Evolutionary conservation across 2,888 invertebrate genomes (phyloP).

Genomic region (Leuctra nigra): DNA sequence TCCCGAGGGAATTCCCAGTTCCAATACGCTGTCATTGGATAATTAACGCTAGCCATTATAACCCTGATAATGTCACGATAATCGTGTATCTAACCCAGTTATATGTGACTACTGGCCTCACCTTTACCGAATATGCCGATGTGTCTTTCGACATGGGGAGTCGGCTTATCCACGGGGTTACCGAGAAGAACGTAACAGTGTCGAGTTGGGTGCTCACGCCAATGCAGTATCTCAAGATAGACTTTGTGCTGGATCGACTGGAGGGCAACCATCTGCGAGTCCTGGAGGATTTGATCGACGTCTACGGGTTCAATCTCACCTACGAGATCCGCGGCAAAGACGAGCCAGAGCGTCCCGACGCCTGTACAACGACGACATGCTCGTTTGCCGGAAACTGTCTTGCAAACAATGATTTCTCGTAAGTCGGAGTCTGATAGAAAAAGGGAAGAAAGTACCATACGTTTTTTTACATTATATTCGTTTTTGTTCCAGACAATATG

Average conservation of each 20-base stretch:
- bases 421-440: conserved; percentile 40
- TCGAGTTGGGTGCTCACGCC: conserved; percentile 51
- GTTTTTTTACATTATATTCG: too few relatives aligned
- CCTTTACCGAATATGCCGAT: conserved; percentile 69
- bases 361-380: conserved; percentile 75
- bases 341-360: conserved; percentile 44
- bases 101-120: conserved; percentile 71
- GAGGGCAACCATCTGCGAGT: conserved; percentile 81
- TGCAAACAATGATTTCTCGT: conserved; percentile 64
- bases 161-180: conserved; percentile 50
- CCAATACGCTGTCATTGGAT: conserved; percentile 85
- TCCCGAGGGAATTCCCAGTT: conserved; percentile 71
- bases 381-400: conserved; percentile 82
- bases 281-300: conserved; percentile 69
- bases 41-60: conserved; percentile 57
- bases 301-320: conserved; percentile 89
- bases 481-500: conserved; percentile 62
- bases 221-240: conserved; percentile 71
- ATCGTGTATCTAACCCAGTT: conserved; percentile 83
- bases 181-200: conserved; percentile 63
- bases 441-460: not conserved
- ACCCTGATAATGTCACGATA: conserved; percentile 52
- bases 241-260: conserved; percentile 61
- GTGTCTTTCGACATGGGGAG: conserved; percentile 61
- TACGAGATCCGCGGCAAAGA: conserved; percentile 64